phyloP scores from a whole-genome alignment of 2,113 vertebrate species.

The Alethe castanea region DNA sequence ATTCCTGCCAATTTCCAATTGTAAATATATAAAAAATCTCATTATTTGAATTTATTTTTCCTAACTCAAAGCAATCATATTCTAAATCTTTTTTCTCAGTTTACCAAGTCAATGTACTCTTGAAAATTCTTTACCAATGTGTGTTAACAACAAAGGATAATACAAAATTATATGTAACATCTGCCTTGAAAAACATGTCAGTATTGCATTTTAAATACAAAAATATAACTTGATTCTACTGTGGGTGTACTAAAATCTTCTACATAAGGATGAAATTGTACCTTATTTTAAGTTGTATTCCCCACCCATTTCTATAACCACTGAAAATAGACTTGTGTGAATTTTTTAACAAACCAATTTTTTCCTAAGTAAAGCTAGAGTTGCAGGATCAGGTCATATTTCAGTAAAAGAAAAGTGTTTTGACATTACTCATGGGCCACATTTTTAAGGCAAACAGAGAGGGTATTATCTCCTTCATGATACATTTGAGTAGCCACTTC shows the following conservation, averaged over 20 bases:
- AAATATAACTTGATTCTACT: background rate
- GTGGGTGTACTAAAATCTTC: background rate
- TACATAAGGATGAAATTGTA: background rate
- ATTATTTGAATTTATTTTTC: background rate
- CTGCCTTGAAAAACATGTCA: background rate
- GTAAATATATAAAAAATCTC: background rate
- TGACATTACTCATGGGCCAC: slow-evolving; percentile 33
- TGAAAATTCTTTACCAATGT: background rate
- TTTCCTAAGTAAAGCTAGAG: slow-evolving; percentile 39
- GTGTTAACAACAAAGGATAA: background rate
- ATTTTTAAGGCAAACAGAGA: slow-evolving; percentile 55
- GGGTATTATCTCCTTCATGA: slow-evolving; percentile 48
- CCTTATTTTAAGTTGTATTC: slow-evolving; percentile 12
- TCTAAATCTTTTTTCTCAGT: background rate
- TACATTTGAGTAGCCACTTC: slow-evolving; percentile 43
- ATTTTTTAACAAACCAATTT: slow-evolving; percentile 15
- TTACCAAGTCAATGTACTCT: background rate
- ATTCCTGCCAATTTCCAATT: background rate
- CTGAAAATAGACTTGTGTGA: background rate
- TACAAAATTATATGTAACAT: background rate
- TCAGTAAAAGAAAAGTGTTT: slow-evolving; percentile 17
- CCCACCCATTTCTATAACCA: background rate
- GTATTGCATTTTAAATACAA: background rate
- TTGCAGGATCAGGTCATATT: slow-evolving; percentile 41
- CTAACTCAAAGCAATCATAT: background rate